These are phyloP conservation scores for Poeciliopsis prolifica DNA, from an alignment of 2,113 vertebrate species.

Conservation along the genomic window DNA sequence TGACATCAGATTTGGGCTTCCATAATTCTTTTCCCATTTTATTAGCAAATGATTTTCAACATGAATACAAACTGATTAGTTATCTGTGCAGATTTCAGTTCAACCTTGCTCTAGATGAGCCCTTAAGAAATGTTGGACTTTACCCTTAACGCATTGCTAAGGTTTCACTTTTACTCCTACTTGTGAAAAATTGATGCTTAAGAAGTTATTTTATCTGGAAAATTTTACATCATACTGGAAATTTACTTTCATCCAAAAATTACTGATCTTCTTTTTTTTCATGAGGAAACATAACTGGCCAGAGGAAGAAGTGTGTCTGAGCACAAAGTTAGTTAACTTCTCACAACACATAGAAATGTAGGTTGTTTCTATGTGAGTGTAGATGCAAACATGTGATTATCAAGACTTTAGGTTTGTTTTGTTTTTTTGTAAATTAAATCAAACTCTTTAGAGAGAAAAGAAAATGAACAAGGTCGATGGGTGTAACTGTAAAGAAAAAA, in stretches of 20 bases:
- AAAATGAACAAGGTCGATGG: too few species aligned
- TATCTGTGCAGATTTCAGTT: not conserved
- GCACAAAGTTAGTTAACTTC: not conserved
- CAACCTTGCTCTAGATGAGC: too few species aligned
- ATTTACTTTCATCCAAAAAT: not conserved
- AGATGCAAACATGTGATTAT: not conserved
- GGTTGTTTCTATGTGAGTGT: too few species aligned
- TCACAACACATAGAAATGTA: not conserved
- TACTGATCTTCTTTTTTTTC: not conserved
- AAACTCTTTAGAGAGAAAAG: not conserved
- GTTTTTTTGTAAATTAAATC: not conserved
- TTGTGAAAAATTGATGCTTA: not conserved
- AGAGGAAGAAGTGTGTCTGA: not conserved
- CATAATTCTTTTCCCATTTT: not conserved
- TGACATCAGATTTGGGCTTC: constrained; percentile 16
- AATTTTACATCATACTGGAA: not conserved
- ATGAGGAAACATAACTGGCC: not conserved
- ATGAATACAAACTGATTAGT: not conserved
- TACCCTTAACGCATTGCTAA: not conserved
- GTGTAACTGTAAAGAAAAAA: not conserved
- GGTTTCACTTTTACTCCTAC: not conserved
- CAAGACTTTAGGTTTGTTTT: not conserved
- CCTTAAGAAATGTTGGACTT: not conserved
- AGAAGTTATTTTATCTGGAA: not conserved
- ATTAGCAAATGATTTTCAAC: not conserved